Evolutionary conservation across 2,113 vertebrate species (phyloP).

Genomic region (Pelobates fuscus): DNA sequence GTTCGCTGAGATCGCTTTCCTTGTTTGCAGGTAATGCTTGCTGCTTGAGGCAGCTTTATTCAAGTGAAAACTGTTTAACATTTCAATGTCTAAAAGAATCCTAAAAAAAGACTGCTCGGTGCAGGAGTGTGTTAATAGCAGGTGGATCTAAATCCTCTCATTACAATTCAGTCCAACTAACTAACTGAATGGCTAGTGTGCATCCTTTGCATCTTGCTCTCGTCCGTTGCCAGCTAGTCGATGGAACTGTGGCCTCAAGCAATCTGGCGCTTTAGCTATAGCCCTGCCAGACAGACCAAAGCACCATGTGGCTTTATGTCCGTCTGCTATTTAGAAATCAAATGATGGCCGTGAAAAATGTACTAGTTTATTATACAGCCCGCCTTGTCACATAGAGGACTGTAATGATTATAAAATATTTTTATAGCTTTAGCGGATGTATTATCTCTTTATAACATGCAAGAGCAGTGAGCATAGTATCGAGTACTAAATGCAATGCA

Average conservation of each 20-base stretch:
- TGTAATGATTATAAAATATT: too few relatives aligned
- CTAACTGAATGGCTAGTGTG: not conserved
- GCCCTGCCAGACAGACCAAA: not conserved
- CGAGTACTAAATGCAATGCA: too few relatives aligned
- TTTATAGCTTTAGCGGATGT: too few relatives aligned
- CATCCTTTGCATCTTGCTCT: not conserved
- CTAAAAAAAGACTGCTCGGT: not conserved
- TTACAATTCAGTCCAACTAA: conserved; percentile 1
- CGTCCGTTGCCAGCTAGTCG: not conserved
- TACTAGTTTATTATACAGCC: too few relatives aligned
- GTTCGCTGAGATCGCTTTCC: too few relatives aligned
- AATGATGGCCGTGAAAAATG: too few relatives aligned
- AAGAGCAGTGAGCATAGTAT: too few relatives aligned
- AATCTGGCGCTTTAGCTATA: not conserved
- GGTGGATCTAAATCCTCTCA: not conserved
- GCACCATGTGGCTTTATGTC: not conserved
- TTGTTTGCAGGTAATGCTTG: too few relatives aligned
- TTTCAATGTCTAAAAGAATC: not conserved
- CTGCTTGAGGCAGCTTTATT: too few relatives aligned
- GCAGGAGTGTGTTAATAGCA: not conserved
- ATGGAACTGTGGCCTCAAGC: not conserved
- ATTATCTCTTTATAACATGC: too few relatives aligned
- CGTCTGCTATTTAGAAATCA: not conserved
- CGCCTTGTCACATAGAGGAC: too few relatives aligned
- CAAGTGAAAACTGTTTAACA: too few relatives aligned